These are phyloP conservation scores for Apostichopus leukothele DNA, from an alignment of 53 echinoderm and acorn worm genomes.

Conservation along the genomic window DNA sequence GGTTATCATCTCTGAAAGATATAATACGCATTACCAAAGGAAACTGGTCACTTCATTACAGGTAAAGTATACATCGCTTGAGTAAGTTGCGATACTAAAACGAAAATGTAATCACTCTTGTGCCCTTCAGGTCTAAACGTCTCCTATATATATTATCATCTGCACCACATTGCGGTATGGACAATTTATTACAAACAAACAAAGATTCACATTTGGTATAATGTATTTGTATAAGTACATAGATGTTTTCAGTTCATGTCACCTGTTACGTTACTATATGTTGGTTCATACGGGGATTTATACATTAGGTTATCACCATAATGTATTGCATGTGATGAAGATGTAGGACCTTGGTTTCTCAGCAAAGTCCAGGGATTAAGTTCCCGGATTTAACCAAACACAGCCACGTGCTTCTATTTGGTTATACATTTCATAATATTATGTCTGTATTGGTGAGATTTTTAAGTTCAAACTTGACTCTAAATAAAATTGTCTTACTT, in stretches of 20 bases:
- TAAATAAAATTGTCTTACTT: not conserved
- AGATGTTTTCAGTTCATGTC: too few relatives aligned
- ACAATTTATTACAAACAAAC: not conserved
- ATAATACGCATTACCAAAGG: not conserved
- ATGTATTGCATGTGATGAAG: not conserved
- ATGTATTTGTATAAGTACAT: too few relatives aligned
- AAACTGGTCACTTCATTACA: not conserved
- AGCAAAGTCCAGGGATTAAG: not conserved
- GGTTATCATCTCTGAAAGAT: slow-evolving; percentile 74
- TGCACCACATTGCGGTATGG: not conserved
- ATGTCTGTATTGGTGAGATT: not conserved
- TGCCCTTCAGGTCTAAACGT: not conserved
- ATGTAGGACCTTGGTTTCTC: not conserved
- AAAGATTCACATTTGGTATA: too few relatives aligned
- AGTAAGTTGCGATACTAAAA: not conserved
- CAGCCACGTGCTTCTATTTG: not conserved
- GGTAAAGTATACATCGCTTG: not conserved
- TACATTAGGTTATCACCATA: not conserved
- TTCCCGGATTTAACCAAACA: not conserved
- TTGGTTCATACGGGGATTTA: too few relatives aligned
- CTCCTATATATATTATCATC: not conserved
- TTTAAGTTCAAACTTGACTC: not conserved
- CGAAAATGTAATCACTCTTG: not conserved
- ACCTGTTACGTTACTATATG: too few relatives aligned
- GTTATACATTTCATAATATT: not conserved